A percentile compares a stretch with the other conserved stretches of the same genome.
Conservation (phyloP, 2,888 invertebrate genomes). For the Autographa gamma region DNA sequence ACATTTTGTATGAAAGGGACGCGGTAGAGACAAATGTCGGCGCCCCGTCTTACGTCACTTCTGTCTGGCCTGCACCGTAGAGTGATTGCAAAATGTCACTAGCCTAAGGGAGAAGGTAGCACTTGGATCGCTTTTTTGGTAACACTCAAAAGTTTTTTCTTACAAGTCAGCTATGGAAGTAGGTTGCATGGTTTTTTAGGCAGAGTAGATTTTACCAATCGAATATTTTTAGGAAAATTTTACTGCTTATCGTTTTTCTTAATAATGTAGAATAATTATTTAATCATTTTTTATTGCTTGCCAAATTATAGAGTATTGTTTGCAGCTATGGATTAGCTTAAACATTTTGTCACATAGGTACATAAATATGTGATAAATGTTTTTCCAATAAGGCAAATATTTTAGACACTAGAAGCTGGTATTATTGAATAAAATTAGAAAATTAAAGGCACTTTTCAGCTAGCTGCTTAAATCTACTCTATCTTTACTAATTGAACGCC, state of each 20-base stretch:
- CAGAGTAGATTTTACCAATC: background rate
- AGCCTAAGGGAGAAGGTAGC: too few relatives aligned
- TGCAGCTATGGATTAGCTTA: background rate
- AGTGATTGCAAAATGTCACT: too few relatives aligned
- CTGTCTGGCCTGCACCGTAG: too few relatives aligned
- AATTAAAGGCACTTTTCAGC: background rate
- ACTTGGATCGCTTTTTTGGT: background rate
- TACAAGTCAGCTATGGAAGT: slow-evolving; percentile 11
- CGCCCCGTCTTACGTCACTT: too few relatives aligned
- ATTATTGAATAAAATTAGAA: background rate
- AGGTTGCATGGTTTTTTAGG: slow-evolving; percentile 8
- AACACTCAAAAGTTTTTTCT: slow-evolving; percentile 17
- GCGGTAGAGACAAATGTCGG: too few relatives aligned
- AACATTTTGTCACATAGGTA: background rate
- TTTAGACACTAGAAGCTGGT: too few relatives aligned
- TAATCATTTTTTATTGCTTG: background rate
- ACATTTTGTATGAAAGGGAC: too few relatives aligned
- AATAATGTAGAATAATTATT: background rate
- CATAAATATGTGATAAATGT: background rate
- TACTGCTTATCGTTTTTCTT: background rate
- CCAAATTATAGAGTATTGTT: background rate
- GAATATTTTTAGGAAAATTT: background rate
- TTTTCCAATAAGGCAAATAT: too few relatives aligned
- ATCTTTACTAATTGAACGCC: background rate
- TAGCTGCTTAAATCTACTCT: background rate